These are phyloP conservation scores for Ferdinandea cuprea DNA, from an alignment of 2,888 invertebrate genomes.

Conservation along the genomic window DNA sequence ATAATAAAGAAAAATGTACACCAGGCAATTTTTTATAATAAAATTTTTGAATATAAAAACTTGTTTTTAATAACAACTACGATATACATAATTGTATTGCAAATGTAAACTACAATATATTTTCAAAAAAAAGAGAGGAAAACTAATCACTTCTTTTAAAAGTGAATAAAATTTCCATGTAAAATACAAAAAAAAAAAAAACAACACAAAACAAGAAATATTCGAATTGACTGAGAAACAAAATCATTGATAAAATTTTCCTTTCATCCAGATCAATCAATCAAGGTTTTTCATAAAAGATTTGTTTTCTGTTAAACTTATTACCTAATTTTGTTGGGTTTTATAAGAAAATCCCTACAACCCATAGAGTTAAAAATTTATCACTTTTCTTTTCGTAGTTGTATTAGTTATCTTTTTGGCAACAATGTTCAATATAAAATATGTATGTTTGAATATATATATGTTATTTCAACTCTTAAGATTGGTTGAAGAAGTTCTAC, in stretches of 20 bases:
- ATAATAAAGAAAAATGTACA: conserved; percentile 6
- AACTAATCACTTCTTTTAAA: neutral
- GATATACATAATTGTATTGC: conserved; percentile 1
- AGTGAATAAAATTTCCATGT: conserved; percentile 7
- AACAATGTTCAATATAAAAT: conserved; percentile 19
- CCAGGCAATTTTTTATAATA: conserved; percentile 30
- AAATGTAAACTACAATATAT: conserved; percentile 19
- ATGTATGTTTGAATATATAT: no score
- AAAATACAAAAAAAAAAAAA: neutral
- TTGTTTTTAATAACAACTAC: no score
- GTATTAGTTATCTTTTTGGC: conserved; percentile 7
- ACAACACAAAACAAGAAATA: neutral
- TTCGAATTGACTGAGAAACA: conserved; percentile 57
- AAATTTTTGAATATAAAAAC: conserved; percentile 6
- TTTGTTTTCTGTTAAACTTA: neutral
- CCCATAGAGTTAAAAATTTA: neutral
- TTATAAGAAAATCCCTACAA: conserved; percentile 7
- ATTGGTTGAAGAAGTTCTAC: no score
- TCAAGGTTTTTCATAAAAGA: conserved; percentile 10
- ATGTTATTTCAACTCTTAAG: no score
- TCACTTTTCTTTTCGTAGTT: neutral
- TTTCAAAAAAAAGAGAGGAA: neutral
- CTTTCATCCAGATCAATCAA: conserved; percentile 13
- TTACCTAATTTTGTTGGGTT: neutral
- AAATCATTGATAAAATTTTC: conserved; percentile 15